Evolutionary conservation across 2,888 invertebrate genomes (phyloP), one percentile per base, ranked within the genome.

Genomic region (Tachina fera): DNA sequence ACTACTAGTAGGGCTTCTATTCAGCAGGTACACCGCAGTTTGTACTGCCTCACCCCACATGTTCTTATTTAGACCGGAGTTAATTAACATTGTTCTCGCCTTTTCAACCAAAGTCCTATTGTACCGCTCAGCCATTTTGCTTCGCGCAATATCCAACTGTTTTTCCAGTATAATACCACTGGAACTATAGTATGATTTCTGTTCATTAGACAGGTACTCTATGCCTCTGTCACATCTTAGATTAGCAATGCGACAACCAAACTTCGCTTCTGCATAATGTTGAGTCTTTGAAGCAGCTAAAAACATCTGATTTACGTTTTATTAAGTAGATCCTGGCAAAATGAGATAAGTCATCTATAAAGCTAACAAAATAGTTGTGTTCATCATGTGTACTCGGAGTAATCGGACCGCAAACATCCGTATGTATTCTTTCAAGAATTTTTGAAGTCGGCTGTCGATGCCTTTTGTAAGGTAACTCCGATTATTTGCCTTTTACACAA

Each of bases 231-330:
- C 39, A 67, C 67, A 67, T 68, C 68, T 68, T 31, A 68, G n/a
- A 16, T 67, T 31, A 49, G 63, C 63, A 43, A 43, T 63, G 1
- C 19, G 16, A 19, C 31, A 49, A 5, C 22, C 47, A 49, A 67
- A 67, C n/a, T n/a, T 49, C 22, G 67, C 31, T 31, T 67, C 65
- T n/a, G 47, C 22, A 22, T 67, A 49, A 49, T n/a, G 6, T 31
- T 68, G 67, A 83, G 60, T 65, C 41, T 61, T 86, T 83, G 67
- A 86, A 86, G 39, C 49, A 63, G 22, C 71, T 41, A 67, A 82
- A 86, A 16, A 79, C 82, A 14, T 86, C 75, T 11, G 10, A 47
- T 1, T 47, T 47, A 47, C 47, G 47, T 13, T 47, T 47, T 47
- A 47, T 47, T 13, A 47, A 47, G 47, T 13, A 47, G 83, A 65